Evolutionary conservation across 1,140 invertebrate genomes (phyloP).

Genomic region (Heliconius eleuchia): DNA sequence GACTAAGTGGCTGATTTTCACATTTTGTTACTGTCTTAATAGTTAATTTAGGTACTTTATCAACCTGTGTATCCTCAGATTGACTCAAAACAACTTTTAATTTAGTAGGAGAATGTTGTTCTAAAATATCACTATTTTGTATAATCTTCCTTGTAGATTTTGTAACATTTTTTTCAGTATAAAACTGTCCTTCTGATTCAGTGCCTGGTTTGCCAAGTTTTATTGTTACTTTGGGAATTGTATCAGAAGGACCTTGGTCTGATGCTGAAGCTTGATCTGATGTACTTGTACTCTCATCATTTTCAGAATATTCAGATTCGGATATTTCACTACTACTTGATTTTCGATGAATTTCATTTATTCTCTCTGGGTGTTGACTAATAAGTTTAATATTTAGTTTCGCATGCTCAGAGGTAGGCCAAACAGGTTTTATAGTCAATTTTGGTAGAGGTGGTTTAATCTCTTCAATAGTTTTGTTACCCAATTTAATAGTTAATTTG

Average conservation of each 20-base stretch:
- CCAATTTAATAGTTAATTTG: conserved; percentile 73
- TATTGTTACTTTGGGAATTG: conserved; percentile 76
- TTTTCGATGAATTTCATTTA: conserved; percentile 69
- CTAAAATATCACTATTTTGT: conserved; percentile 62
- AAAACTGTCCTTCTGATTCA: conserved; percentile 73
- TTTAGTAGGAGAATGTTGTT: conserved; percentile 53
- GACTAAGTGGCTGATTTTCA: conserved; percentile 69
- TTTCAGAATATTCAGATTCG: conserved; percentile 79
- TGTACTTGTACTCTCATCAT: conserved; percentile 76
- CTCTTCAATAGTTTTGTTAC: conserved; percentile 65
- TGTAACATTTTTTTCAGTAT: conserved; percentile 72
- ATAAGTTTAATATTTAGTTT: conserved; percentile 78
- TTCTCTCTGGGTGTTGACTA: conserved; percentile 69
- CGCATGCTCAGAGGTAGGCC: conserved; percentile 47
- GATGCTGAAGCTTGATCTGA: conserved; percentile 72
- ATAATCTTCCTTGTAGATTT: conserved; percentile 73
- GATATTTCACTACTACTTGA: conserved; percentile 81
- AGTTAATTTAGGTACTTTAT: conserved; percentile 74
- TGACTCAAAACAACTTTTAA: conserved; percentile 67
- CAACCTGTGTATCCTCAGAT: conserved; percentile 60
- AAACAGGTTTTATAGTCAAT: conserved; percentile 74
- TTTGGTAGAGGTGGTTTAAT: conserved; percentile 68
- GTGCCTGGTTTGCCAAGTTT: conserved; percentile 75
- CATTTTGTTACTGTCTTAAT: conserved; percentile 72
- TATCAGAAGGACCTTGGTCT: conserved; percentile 63